Conservation (phyloP, 2,113 vertebrate species). For the Paradoxurus hermaphroditus region DNA sequence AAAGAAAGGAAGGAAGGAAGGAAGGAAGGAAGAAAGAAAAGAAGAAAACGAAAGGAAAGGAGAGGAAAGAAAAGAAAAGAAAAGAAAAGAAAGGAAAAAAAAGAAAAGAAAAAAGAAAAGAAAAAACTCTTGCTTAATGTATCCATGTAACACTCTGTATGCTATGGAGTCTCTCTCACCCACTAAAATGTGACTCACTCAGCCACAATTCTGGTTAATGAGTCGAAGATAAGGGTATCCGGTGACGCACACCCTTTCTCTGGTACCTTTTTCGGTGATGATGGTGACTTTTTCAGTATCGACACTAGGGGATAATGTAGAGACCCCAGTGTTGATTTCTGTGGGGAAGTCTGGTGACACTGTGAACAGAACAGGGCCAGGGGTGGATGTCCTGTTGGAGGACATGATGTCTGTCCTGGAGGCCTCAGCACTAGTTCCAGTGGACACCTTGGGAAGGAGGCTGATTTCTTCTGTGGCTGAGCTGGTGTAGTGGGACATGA, state of each 20-base stretch:
- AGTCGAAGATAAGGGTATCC: not conserved
- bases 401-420: rapidly evolving
- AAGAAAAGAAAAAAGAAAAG: no score
- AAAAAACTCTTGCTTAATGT: no score
- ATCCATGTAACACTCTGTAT: no score
- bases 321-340: rapidly evolving
- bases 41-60: no score
- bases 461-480: no score
- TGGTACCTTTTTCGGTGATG: not conserved
- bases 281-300: not conserved
- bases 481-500: not conserved
- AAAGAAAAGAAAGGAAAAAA: no score
- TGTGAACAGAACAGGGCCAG: not conserved
- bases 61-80: no score
- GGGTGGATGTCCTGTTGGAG: not conserved
- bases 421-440: rapidly evolving
- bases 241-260: not conserved
- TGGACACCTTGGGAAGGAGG: not conserved
- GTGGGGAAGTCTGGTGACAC: not conserved
- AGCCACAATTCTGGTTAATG: not conserved
- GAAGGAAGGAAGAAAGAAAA: no score
- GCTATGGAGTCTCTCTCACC: no score
- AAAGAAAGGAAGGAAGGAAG: no score
- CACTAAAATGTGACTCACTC: no score
- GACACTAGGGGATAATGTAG: not conserved